A percentile compares a stretch with the other conserved stretches of the same genome.
Conservation (phyloP, 2,888 invertebrate species). For the Sicus ferrugineus region DNA sequence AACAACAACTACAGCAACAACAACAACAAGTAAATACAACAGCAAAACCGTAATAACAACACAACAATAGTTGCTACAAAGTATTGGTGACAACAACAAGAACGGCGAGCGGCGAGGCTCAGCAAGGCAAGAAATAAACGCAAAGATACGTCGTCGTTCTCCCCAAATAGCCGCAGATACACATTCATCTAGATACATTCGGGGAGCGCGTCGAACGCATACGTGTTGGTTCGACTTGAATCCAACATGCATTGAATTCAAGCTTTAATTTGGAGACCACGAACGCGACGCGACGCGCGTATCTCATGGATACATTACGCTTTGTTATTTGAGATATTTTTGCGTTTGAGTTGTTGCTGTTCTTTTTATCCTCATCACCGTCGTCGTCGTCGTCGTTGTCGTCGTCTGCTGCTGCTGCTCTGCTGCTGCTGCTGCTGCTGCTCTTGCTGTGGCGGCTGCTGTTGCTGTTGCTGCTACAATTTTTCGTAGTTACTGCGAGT, state of each 20-base stretch:
- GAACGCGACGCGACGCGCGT: neutral
- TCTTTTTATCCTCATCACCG: neutral
- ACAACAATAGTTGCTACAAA: too few relatives aligned
- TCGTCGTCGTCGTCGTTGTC: neutral
- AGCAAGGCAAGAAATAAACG: neutral
- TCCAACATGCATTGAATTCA: too few relatives aligned
- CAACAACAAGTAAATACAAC: too few relatives aligned
- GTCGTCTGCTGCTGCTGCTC: constrained; percentile 30
- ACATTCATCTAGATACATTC: too few relatives aligned
- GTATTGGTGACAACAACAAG: neutral
- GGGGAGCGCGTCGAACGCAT: too few relatives aligned
- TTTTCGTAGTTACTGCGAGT: constrained; percentile 26
- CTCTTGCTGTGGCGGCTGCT: constrained; percentile 16
- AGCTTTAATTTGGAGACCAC: neutral
- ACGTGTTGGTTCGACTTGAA: too few relatives aligned
- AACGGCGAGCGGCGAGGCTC: neutral
- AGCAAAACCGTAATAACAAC: neutral
- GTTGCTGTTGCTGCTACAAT: constrained; percentile 26
- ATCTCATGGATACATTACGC: constrained; percentile 1
- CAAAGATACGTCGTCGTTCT: neutral
- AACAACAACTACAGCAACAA: too few relatives aligned
- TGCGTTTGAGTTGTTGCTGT: neutral
- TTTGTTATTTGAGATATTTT: constrained; percentile 8
- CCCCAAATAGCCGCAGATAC: too few relatives aligned
- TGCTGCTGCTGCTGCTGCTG: constrained; percentile 24